Evolutionary conservation across 2,797 vertebrate genomes (phyloP), one percentile per base, ranked within the genome.

Genomic region (Galaxias olidus): DNA sequence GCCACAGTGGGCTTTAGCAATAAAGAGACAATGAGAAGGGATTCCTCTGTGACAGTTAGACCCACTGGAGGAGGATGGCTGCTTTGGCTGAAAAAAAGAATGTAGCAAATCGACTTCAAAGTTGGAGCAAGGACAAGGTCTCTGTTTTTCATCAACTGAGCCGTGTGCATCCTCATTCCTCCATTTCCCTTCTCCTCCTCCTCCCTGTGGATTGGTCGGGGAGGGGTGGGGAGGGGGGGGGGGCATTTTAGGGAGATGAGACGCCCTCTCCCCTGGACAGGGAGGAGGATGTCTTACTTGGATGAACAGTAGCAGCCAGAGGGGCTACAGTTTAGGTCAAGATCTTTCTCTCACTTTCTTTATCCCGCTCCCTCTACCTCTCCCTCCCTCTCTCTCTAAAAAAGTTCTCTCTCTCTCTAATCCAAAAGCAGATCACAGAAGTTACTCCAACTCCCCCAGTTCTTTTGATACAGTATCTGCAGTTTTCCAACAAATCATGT

Each of bases 401-500:
- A 19, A 41, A 40, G 12, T 18, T 15, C n/a, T n/a, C n/a, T n/a
- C n/a, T n/a, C n/a, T n/a, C n/a, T n/a, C n/a, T n/a, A n/a, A n/a
- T n/a, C 46, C 66, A 9, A 13, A 11, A 8, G 41, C 12, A 48
- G 55, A 56, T 18, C 47, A 62, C 18, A 56, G 18, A 74, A 80
- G 65, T 47, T 41, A 65, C 74, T 69, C 65, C 44, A 63, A 45
- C 67, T 63, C 61, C 63, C 74, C 42, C 54, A 9, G 66, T 49
- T 68, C 69, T 79, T 76, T 71, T n/a, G 65, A 73, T 78, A 77
- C 13, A 4, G 12, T 73, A 79, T 69, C 77, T 78, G 74, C 76
- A 61, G 70, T 80, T 86, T 89, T 87, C 88, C 83, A 84, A 80
- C 75, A 82, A 77, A 80, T 76, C 61, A 67, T 69, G 69, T 74